A percentile compares a stretch with the other conserved stretches of the same genome.
These are phyloP conservation scores for Takifugu flavidus DNA, from an alignment of 2,113 vertebrate species.

Conservation along the genomic window DNA sequence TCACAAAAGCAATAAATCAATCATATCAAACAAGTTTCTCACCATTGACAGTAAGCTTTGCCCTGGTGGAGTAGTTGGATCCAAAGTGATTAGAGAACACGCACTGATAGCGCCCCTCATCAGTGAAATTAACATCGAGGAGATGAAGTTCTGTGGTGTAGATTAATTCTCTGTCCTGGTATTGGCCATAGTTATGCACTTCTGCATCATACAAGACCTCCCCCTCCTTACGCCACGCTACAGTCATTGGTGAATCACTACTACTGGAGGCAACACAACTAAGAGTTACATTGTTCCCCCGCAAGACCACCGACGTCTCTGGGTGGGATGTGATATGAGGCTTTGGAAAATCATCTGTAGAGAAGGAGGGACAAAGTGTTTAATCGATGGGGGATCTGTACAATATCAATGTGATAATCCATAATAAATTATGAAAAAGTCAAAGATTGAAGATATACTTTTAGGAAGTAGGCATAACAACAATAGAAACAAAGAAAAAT, in stretches of 20 bases:
- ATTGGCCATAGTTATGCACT: constrained; percentile 88
- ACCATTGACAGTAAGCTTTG: constrained; percentile 96
- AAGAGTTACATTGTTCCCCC: constrained; percentile 90
- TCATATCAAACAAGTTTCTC: constrained; percentile 32
- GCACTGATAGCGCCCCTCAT: constrained; percentile 93
- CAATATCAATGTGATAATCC: no score
- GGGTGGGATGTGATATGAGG: constrained; percentile 93
- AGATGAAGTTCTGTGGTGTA: constrained; percentile 90
- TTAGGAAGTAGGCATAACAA: no score
- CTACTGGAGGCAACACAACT: constrained; percentile 92
- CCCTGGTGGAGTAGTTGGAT: constrained; percentile 92
- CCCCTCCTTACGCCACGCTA: constrained; percentile 95
- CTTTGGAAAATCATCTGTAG: constrained; percentile 94
- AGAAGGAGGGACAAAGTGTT: neutral
- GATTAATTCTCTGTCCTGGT: constrained; percentile 82
- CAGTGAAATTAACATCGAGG: constrained; percentile 84
- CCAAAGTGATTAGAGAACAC: constrained; percentile 98
- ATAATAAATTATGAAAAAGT: no score
- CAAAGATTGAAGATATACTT: no score
- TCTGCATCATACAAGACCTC: constrained; percentile 88
- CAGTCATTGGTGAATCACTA: constrained; percentile 94
- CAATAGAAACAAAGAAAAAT: no score
- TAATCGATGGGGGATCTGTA: no score
- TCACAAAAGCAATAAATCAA: neutral
- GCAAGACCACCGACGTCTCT: constrained; percentile 89